These are phyloP conservation scores for Phylloscopus trochiloides DNA, from an alignment of 2,113 vertebrate species.

Conservation along the genomic window DNA sequence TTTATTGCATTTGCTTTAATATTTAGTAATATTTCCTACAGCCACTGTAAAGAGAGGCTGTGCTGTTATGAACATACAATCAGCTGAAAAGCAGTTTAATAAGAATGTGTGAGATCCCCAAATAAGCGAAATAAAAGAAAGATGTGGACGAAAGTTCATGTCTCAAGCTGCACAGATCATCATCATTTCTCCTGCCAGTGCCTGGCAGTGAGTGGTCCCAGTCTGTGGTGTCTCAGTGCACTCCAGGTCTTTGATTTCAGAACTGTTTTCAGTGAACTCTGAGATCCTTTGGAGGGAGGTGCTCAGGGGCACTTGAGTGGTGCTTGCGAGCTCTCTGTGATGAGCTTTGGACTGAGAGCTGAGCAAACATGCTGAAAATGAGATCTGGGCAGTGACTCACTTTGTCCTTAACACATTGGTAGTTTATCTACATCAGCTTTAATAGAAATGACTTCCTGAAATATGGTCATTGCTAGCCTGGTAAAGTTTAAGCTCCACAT, in stretches of 20 bases:
- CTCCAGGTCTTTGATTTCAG: neutral
- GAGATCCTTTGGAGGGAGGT: neutral
- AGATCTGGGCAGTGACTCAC: neutral
- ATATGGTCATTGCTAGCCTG: rapidly evolving
- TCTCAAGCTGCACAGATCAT: neutral
- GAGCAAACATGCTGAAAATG: neutral
- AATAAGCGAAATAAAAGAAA: neutral
- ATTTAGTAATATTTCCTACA: neutral
- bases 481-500: neutral
- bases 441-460: neutral
- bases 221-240: neutral
- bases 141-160: rapidly evolving
- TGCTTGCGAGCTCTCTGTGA: neutral
- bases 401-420: neutral
- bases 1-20: neutral
- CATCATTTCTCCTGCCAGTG: neutral
- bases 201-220: neutral
- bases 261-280: neutral
- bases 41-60: neutral
- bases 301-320: neutral
- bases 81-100: neutral
- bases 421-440: neutral
- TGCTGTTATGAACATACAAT: neutral
- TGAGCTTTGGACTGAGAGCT: neutral
- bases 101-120: neutral